A percentile compares a stretch with the other conserved stretches of the same genome.
Conservation (phyloP, 2,888 invertebrate genomes). For the Cryptophagus acutangulus region DNA sequence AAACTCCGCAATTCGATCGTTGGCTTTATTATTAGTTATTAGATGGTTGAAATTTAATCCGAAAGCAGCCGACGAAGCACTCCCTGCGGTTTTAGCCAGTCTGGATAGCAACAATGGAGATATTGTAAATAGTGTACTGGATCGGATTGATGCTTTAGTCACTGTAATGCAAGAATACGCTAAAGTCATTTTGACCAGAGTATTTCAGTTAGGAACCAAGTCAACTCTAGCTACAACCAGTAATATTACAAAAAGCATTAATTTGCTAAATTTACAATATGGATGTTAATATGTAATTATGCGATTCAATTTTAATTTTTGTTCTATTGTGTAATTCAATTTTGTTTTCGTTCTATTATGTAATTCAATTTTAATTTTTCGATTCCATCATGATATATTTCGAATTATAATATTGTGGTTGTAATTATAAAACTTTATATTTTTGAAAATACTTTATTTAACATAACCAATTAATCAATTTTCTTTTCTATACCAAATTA, state of each 20-base stretch:
- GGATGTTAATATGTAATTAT: constrained; percentile 61
- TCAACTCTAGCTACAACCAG: constrained; percentile 71
- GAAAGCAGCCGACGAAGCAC: constrained; percentile 54
- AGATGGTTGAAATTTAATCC: constrained; percentile 64
- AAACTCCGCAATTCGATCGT: constrained; percentile 60
- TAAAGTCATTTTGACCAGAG: constrained; percentile 68
- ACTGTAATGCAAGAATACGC: constrained; percentile 84
- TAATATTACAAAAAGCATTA: constrained; percentile 74
- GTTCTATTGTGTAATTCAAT: too few species aligned
- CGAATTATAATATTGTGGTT: too few species aligned
- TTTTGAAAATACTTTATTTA: constrained; percentile 39
- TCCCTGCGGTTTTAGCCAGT: constrained; percentile 76
- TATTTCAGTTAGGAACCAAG: constrained; percentile 76
- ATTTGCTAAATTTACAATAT: constrained; percentile 75
- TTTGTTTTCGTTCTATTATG: too few species aligned
- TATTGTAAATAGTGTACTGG: constrained; percentile 71
- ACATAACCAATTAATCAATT: constrained; percentile 34
- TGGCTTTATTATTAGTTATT: constrained; percentile 69
- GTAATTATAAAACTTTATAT: constrained; percentile 9
- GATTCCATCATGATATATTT: too few species aligned
- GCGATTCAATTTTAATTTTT: not conserved
- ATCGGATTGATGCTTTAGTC: constrained; percentile 77
- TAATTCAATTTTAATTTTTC: too few species aligned
- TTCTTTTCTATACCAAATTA: too few species aligned
- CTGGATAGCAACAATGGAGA: constrained; percentile 75